Evolutionary conservation across 2,113 vertebrate genomes (phyloP).

Genomic region (Cercopithecus mona): DNA sequence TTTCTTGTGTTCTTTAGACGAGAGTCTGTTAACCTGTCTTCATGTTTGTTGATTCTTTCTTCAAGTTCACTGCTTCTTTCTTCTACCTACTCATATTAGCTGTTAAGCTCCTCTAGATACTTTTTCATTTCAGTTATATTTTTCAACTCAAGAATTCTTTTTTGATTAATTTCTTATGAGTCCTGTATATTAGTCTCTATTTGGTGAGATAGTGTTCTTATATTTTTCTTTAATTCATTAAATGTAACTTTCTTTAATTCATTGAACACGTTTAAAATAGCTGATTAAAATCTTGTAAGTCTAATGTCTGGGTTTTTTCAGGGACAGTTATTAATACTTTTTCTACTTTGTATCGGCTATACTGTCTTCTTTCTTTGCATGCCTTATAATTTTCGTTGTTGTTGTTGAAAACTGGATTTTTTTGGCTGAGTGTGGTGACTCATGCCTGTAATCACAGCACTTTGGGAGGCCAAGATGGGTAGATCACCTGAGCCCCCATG

Average conservation of each 20-base stretch:
- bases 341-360: background rate
- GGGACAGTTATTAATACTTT: background rate
- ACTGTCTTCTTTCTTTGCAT: background rate
- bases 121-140: slow-evolving; percentile 26
- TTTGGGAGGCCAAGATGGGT: no score
- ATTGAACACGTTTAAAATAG: background rate
- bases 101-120: background rate
- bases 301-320: background rate
- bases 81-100: background rate
- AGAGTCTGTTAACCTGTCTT: background rate
- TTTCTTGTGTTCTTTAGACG: background rate
- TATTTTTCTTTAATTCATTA: background rate
- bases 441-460: no score
- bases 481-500: no score
- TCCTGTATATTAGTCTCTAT: background rate
- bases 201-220: background rate
- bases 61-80: background rate
- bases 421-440: no score
- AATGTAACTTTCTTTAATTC: background rate
- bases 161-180: background rate
- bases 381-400: background rate
- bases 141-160: background rate
- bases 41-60: background rate
- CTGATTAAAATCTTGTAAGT: background rate
- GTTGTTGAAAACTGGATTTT: background rate